These are phyloP conservation scores for Toxotes lorentzi DNA, from an alignment of 2,797 vertebrate genomes.

Conservation along the genomic window DNA sequence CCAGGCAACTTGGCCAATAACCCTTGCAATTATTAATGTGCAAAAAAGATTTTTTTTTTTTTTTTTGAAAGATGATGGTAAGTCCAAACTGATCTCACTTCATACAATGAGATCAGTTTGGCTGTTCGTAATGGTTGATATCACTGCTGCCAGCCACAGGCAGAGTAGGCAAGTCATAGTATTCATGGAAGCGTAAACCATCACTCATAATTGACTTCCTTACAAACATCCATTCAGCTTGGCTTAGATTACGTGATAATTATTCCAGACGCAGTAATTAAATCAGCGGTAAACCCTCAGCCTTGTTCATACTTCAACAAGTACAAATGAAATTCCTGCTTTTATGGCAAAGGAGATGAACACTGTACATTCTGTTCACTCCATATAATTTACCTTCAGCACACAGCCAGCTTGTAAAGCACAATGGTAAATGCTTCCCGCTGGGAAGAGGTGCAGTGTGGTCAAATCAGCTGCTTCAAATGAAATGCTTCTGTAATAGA, in stretches of 20 bases:
- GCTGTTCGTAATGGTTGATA: constrained; percentile 17
- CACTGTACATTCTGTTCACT: constrained; percentile 10
- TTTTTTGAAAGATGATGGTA: constrained; percentile 42
- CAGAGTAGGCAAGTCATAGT: neutral
- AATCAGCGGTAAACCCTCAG: constrained; percentile 20
- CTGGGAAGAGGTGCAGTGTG: constrained; percentile 46
- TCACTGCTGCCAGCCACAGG: constrained; percentile 21
- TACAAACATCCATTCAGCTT: constrained; percentile 29
- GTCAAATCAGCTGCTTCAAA: constrained; percentile 40
- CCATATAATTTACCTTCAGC: constrained; percentile 11
- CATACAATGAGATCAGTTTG: constrained; percentile 33
- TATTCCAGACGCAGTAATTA: constrained; percentile 21
- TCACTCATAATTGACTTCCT: constrained; percentile 33
- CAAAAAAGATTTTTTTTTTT: constrained; percentile 49
- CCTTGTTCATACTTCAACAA: constrained; percentile 4
- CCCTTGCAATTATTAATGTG: constrained; percentile 69
- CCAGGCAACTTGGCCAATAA: constrained; percentile 62
- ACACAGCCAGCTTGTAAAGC: constrained; percentile 40
- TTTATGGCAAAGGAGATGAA: constrained; percentile 19
- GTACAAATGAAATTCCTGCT: neutral
- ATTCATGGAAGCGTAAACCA: constrained; percentile 27
- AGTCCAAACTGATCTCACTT: constrained; percentile 32
- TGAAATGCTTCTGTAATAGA: constrained; percentile 9
- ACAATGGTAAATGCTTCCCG: constrained; percentile 10
- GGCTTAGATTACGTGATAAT: constrained; percentile 32